phyloP scores from a whole-genome alignment of 1,140 invertebrate species.

The Drosophila willistoni region DNA sequence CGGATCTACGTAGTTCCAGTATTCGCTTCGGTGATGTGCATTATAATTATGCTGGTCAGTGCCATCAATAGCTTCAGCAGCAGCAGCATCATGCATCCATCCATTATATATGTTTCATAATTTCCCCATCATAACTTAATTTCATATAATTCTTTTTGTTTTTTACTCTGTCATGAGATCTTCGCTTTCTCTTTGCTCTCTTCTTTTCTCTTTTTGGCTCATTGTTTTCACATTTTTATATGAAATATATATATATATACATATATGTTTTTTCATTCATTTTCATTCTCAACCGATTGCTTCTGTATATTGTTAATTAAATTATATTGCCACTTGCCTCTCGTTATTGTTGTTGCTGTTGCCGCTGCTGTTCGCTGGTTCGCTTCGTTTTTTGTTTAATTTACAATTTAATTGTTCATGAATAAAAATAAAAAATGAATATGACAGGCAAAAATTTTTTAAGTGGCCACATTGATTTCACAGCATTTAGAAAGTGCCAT shows the following conservation, averaged over 20 bases:
- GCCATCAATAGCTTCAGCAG: neutral
- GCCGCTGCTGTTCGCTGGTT: conserved; percentile 22
- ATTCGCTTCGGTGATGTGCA: conserved; percentile 22
- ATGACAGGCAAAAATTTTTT: neutral
- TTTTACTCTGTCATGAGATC: neutral
- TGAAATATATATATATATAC: conserved; percentile 2
- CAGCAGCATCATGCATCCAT: conserved; percentile 42
- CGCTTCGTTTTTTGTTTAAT: conserved; percentile 29
- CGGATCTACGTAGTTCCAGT: no score
- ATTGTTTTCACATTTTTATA: conserved; percentile 29
- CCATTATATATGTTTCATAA: conserved; percentile 46
- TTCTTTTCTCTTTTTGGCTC: conserved; percentile 31
- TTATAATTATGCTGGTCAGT: conserved; percentile 63
- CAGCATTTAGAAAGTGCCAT: neutral
- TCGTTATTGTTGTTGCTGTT: neutral
- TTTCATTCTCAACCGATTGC: conserved; percentile 23
- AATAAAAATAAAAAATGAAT: neutral
- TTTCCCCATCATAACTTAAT: conserved; percentile 41
- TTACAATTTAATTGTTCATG: conserved; percentile 12
- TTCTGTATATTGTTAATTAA: conserved; percentile 61
- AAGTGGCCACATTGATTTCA: neutral
- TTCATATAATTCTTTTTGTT: conserved; percentile 31
- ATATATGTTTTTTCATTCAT: conserved; percentile 34
- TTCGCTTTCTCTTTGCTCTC: conserved; percentile 10
- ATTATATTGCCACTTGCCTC: conserved; percentile 52